phyloP scores from a whole-genome alignment of 2,797 vertebrate species.

The Syndactyla subalaris region DNA sequence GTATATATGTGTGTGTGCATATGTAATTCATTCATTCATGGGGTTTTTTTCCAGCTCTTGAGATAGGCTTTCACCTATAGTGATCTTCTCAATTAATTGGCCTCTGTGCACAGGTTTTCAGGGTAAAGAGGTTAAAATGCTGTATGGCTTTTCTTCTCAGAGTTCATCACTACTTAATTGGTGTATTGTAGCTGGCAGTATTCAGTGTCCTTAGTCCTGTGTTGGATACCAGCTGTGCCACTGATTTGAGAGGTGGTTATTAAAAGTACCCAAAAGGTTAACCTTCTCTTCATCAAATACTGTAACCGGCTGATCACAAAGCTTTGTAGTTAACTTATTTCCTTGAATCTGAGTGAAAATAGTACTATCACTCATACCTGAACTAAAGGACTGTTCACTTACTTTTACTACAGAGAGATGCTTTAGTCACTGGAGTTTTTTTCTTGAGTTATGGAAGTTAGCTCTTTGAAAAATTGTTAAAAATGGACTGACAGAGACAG shows the following conservation, averaged over 20 bases:
- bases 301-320: neutral
- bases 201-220: neutral
- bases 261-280: neutral
- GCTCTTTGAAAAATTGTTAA: neutral
- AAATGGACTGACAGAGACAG: neutral
- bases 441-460: neutral
- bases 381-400: neutral
- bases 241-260: neutral
- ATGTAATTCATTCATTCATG: neutral
- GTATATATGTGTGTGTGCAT: rapidly evolving
- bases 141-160: neutral
- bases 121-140: neutral
- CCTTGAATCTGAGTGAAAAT: neutral
- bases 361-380: neutral
- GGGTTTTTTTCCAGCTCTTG: neutral
- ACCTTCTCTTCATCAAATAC: neutral
- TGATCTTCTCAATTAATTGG: neutral
- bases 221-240: neutral
- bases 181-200: neutral
- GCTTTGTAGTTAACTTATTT: neutral
- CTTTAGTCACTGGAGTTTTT: neutral
- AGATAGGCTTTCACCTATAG: neutral
- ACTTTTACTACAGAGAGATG: neutral
- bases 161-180: neutral
- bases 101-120: neutral